Percentiles rank a stretch among this genome's conserved stretches.
Evolutionary conservation across 2,113 vertebrate species (phyloP).

Genomic region (Trinectes maculatus): DNA sequence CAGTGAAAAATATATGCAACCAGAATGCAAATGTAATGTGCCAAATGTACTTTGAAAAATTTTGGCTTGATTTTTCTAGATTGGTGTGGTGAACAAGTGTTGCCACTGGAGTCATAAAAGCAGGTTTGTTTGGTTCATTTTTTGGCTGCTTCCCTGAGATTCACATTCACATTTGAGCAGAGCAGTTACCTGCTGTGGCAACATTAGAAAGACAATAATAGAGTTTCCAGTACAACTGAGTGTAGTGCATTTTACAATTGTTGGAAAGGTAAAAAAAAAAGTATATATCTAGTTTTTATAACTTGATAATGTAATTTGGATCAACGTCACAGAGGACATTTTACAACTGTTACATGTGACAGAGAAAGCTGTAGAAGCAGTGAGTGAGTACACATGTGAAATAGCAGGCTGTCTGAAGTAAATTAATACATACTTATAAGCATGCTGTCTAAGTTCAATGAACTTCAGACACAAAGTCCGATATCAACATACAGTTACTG

Average conservation of each 20-base stretch:
- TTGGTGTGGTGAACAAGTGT: not conserved
- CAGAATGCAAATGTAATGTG: too few relatives aligned
- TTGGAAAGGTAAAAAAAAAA: too few relatives aligned
- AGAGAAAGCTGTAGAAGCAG: slow-evolving; percentile 29
- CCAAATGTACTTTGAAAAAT: too few relatives aligned
- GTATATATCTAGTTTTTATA: slow-evolving; percentile 33
- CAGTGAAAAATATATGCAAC: too few relatives aligned
- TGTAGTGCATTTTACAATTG: slow-evolving; percentile 26
- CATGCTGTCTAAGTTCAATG: slow-evolving; percentile 13
- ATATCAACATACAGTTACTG: not conserved
- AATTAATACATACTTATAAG: slow-evolving; percentile 53
- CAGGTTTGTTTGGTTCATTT: not conserved
- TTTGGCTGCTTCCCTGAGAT: not conserved
- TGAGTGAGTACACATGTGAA: slow-evolving; percentile 27
- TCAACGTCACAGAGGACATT: slow-evolving; percentile 21
- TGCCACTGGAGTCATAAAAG: slow-evolving; percentile 6
- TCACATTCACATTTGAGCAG: slow-evolving; percentile 12
- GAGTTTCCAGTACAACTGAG: slow-evolving; percentile 11
- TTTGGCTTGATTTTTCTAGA: too few relatives aligned
- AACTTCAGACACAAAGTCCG: slow-evolving; percentile 15
- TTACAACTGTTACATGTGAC: slow-evolving; percentile 52
- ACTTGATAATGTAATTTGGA: slow-evolving; percentile 26
- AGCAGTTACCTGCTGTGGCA: slow-evolving; percentile 29
- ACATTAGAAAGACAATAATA: not conserved
- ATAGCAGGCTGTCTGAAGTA: slow-evolving; percentile 19